Conservation (phyloP, 2,113 vertebrate genomes). For the Mastomys coucha region DNA sequence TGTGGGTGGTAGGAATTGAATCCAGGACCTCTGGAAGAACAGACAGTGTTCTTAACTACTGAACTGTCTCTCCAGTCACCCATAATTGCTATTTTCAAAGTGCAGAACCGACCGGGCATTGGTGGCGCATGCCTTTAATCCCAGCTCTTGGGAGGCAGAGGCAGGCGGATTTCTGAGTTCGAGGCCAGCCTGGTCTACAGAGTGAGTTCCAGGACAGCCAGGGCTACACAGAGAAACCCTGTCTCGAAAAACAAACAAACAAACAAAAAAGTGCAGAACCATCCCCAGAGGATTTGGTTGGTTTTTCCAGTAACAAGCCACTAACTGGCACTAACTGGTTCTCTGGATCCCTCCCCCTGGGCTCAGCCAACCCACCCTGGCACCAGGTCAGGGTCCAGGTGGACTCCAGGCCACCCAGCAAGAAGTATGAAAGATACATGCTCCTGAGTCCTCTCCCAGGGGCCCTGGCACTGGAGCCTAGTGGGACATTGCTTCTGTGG, state of each 20-base stretch:
- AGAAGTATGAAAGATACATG: rapidly evolving
- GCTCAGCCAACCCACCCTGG: not conserved
- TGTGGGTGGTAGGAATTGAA: not conserved
- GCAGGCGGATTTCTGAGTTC: too few species aligned
- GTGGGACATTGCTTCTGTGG: not conserved
- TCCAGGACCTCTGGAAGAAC: not conserved
- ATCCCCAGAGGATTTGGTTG: not conserved
- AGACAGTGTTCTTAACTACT: not conserved
- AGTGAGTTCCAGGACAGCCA: too few species aligned
- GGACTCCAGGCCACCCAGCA: rapidly evolving
- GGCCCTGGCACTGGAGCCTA: rapidly evolving
- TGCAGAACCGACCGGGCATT: too few species aligned
- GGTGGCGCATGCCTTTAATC: too few species aligned
- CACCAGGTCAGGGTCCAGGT: rapidly evolving
- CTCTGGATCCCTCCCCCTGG: not conserved
- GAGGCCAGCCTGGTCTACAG: too few species aligned
- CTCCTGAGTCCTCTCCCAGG: rapidly evolving
- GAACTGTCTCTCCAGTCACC: not conserved
- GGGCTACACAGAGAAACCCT: too few species aligned
- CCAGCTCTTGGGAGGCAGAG: too few species aligned
- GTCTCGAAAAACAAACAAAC: too few species aligned
- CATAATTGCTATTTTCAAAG: not conserved
- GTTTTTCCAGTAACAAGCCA: not conserved
- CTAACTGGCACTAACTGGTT: not conserved
- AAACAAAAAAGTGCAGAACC: not conserved